Evolutionary conservation across 2,797 vertebrate genomes (phyloP), one percentile per base, ranked within the genome.

Genomic region (Lepilemur septentrionalis): DNA sequence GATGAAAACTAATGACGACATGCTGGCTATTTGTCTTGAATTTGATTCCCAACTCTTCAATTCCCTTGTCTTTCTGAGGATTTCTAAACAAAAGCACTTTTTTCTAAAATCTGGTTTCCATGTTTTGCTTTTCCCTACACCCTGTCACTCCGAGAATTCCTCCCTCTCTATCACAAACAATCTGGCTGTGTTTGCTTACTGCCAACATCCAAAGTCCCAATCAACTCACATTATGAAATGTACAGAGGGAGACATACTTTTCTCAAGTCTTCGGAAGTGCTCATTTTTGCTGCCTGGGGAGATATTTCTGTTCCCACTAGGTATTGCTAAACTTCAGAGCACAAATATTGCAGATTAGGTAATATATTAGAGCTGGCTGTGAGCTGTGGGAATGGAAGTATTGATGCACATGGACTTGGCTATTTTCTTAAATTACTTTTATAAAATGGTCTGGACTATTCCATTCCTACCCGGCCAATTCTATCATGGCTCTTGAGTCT

Each of bases 81-180:
- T 76, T 89, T 95, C 35, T 73, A 30, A 48, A 1, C n/a, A 55
- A 89, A 73, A 84, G 0, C 8, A 85, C 17, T n/a, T 80, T 95
- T 25, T 76, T 84, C 65, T 61, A 95, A 96, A 91, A 97, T 38
- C 20, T 55, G 48, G 32, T 15, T 83, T 67, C 65, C 30, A 10
- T 46, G 55, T 83, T 96, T 95, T 97, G 63, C 55, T 95, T 52
- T 87, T 65, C 32, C 82, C 93, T 93, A 41, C 23, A 48, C 69
- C 95, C 93, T 82, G 70, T 92, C 1, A 0, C 78, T 89, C 55
- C 20, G 95, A 79, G 5, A 41, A 63, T 63, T 20, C 20, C 50
- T 96, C 96, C 61, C 41, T 87, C 25, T 91, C 92, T 95, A 48
- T 89, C 22, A 72, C 59, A 92, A 86, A 94, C 1, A 55, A 50